Conservation (phyloP, 1,140 invertebrate genomes). For the Globodera ellingtonae region DNA sequence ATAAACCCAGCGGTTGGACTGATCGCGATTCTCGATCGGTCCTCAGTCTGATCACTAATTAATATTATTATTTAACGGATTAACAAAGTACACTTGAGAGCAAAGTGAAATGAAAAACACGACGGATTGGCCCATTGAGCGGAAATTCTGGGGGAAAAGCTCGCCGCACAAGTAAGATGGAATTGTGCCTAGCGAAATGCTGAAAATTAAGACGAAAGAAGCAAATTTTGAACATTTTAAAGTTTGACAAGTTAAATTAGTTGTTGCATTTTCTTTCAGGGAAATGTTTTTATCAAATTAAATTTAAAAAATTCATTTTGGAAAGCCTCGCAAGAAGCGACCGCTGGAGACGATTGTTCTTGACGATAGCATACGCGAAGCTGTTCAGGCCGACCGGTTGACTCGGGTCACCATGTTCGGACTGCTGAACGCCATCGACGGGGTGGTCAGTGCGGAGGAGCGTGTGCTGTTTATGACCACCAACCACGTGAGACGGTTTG, state of each 20-base stretch:
- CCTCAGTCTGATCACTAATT: too few relatives aligned
- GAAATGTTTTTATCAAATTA: too few relatives aligned
- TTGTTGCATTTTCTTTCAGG: too few relatives aligned
- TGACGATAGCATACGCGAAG: conserved; percentile 78
- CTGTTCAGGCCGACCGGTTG: conserved; percentile 82
- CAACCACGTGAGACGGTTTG: conserved; percentile 92
- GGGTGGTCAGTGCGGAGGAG: conserved; percentile 96
- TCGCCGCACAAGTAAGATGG: conserved; percentile 20
- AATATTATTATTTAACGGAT: too few relatives aligned
- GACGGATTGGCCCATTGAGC: conserved; percentile 9
- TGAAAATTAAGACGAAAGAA: background rate
- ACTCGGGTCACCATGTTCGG: conserved; percentile 93
- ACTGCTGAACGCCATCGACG: conserved; percentile 93
- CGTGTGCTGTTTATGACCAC: conserved; percentile 99
- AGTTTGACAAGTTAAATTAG: too few relatives aligned
- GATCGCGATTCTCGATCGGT: too few relatives aligned
- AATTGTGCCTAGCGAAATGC: conserved; percentile 18
- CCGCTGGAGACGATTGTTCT: conserved; percentile 88
- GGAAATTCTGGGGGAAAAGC: conserved; percentile 25
- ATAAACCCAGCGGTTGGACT: too few relatives aligned
- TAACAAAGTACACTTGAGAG: background rate
- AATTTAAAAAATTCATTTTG: conserved; percentile 73
- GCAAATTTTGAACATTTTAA: too few relatives aligned
- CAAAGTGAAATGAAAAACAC: conserved; percentile 2
- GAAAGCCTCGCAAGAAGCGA: conserved; percentile 83